Evolutionary conservation across 2,797 vertebrate genomes (phyloP), one percentile per base, ranked within the genome.

Genomic region (Aldrovandia affinis): DNA sequence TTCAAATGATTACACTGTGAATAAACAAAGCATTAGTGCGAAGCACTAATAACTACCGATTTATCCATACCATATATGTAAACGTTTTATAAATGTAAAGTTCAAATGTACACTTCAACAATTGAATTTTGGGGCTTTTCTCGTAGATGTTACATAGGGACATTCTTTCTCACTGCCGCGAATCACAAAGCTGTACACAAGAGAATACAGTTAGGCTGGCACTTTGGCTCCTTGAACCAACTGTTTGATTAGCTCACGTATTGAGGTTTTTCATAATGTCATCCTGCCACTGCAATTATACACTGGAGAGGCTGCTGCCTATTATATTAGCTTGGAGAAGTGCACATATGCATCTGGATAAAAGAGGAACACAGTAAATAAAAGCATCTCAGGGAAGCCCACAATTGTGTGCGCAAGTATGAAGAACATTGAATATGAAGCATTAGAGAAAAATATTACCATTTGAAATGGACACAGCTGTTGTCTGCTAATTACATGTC

Each of bases 401-500:
- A 75, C 89, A 92, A 92, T 93, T 92, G 91, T 91, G 90, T 83
- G 79, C 85, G 84, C 86, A 91, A 92, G 90, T 93, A 93, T 75
- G 78, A 89, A 88, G 92, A 92, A 88, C 91, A 94, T 88, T 91
- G 92, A 92, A 92, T 92, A 93, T 89, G 89, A 91, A 90, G 91
- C 92, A 92, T 95, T 95, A 93, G 92, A 91, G 87, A 90, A 90
- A 92, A 90, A 92, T 89, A 94, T 94, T 93, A 93, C 92, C 94
- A 95, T 95, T 92, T 95, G 90, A 96, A 95, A 95, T 92, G 95
- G 96, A 92, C 95, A 94, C 95, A 96, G 95, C 96, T 96, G 96
- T 96, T 96, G 94, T 95, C 94, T 94, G 92, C 94, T 96, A 96
- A 96, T 96, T 95, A 96, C 92, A 94, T 93, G 94, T 95, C 95